phyloP scores from a whole-genome alignment of 2,113 vertebrate genomes.

The Silurus asotus region DNA sequence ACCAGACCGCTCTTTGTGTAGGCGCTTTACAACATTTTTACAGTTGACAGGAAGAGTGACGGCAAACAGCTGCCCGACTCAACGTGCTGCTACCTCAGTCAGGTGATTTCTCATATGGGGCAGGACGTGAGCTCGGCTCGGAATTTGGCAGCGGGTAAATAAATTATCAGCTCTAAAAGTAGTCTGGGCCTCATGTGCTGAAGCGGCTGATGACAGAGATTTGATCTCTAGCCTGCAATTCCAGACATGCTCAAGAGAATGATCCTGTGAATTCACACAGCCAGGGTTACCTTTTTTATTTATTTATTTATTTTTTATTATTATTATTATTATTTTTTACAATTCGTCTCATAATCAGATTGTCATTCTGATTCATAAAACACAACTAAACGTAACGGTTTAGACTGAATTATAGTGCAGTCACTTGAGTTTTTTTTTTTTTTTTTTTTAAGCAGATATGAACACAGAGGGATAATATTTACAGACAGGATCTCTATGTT shows the following conservation, averaged over 20 bases:
- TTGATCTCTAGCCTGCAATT: slow-evolving; percentile 58
- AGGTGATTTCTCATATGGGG: slow-evolving; percentile 26
- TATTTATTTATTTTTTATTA: not conserved
- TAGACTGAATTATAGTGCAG: not conserved
- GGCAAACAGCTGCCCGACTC: slow-evolving; percentile 26
- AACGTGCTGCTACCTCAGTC: slow-evolving; percentile 3
- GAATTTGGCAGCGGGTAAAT: slow-evolving; percentile 58
- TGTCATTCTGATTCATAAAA: not conserved
- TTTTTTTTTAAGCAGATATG: too few relatives aligned
- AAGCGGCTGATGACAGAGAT: slow-evolving; percentile 57
- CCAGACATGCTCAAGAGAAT: slow-evolving; percentile 18
- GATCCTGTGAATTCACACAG: not conserved
- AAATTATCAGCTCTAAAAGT: slow-evolving; percentile 63
- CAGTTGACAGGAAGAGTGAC: slow-evolving; percentile 8
- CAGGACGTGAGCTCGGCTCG: slow-evolving; percentile 18
- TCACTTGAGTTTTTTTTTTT: not conserved
- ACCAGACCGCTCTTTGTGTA: not conserved
- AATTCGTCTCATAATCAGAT: not conserved
- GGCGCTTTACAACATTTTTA: not conserved
- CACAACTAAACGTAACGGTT: too few relatives aligned
- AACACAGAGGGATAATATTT: too few relatives aligned
- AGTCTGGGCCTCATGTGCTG: slow-evolving; percentile 44
- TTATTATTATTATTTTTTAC: too few relatives aligned
- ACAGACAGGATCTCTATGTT: too few relatives aligned
- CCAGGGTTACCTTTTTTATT: not conserved